Evolutionary conservation across 1,140 invertebrate genomes (phyloP), one percentile per base, ranked within the genome.

Genomic region (Melitaea cinxia): DNA sequence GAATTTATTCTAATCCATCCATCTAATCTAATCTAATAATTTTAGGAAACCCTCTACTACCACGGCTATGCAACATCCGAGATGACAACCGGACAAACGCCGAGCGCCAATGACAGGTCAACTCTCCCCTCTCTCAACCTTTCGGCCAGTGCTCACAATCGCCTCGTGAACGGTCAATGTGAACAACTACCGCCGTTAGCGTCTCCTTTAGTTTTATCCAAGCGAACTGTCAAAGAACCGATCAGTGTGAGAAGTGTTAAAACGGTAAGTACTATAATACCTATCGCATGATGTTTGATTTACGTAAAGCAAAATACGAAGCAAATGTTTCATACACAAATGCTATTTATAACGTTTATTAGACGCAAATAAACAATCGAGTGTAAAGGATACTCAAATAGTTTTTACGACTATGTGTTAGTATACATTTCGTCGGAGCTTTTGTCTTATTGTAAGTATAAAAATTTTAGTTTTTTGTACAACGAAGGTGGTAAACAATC

Each of bases 21-120:
- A 30, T 33, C n/a, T 33, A 33, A 33, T 3, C n/a, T 33, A 12
- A 33, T 7, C n/a, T 33, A 33, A 12, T 23, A 24, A 7, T 28
- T 28, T 21, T 65, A 92, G 91, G 91, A 92, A 80, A 92, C 91
- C 0, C 70, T 92, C 0, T 92, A 89, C 62, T 92, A 90, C 75
- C 89, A 90, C 54, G 91, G 89, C 4, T 89, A 88, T 52, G 65
- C 83, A 2, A 88, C 89, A 4, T 92, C 91, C 9, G 92, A 93
- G 3, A 79, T 91, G 30, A 91, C 87, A 26, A 78, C 64, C 0
- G 85, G 79, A 0, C 74, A 78, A 2, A 82, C 80, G 28, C 80
- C 80, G 1, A 89, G 79, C 57, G 80, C 78, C 19, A 85, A 83
- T 56, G 84, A 85, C 1, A 74, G 78, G 1, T 86, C 87, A 0